These are phyloP conservation scores for Hedya salicella DNA, from an alignment of 2,888 invertebrate species.

Conservation along the genomic window DNA sequence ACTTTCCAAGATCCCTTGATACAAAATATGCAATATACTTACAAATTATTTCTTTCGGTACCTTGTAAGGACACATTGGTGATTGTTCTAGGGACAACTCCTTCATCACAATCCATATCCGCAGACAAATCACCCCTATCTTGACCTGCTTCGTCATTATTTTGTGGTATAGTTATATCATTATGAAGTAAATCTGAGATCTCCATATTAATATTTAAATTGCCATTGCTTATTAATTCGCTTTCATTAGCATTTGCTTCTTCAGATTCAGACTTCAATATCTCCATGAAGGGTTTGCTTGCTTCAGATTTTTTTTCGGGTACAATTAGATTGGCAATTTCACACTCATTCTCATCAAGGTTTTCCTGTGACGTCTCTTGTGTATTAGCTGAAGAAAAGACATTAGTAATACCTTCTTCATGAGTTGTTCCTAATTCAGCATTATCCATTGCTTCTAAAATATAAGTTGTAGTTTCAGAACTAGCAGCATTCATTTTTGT, in stretches of 20 bases:
- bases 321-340: not conserved
- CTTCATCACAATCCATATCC: slow-evolving; percentile 4
- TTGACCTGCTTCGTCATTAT: not conserved
- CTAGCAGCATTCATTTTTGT: not conserved
- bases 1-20: too few species aligned
- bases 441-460: not conserved
- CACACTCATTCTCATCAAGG: not conserved
- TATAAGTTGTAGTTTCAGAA: not conserved
- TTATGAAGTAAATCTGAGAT: slow-evolving; percentile 8
- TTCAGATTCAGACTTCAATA: not conserved
- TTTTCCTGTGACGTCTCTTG: not conserved
- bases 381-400: not conserved
- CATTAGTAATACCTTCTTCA: not conserved
- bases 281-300: not conserved
- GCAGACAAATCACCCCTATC: not conserved
- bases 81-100: slow-evolving; percentile 10
- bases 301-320: slow-evolving; percentile 4
- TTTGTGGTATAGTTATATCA: slow-evolving; percentile 13
- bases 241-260: not conserved
- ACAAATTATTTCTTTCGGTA: slow-evolving; percentile 12
- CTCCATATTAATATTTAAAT: slow-evolving; percentile 17
- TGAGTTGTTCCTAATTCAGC: not conserved
- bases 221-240: slow-evolving; percentile 23
- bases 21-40: too few species aligned
- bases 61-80: slow-evolving; percentile 20